phyloP scores from a whole-genome alignment of 2,797 vertebrate genomes.

The Tokudaia muenninki region DNA sequence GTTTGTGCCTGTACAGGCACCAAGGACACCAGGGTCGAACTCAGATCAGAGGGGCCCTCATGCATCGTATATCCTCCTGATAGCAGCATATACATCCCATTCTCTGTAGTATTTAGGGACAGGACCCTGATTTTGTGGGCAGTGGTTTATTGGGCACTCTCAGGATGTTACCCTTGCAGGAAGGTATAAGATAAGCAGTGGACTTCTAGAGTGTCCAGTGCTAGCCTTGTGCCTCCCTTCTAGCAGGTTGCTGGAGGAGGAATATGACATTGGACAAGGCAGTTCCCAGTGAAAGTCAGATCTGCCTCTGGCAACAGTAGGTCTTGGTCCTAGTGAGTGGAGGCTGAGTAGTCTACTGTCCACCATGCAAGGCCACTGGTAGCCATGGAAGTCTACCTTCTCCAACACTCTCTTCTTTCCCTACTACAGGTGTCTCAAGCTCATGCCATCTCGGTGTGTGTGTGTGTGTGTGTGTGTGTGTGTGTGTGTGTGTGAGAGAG shows the following conservation, averaged over 20 bases:
- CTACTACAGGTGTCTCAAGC: accelerated
- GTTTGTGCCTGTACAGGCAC: neutral
- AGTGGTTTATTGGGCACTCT: neutral
- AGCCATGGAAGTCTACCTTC: accelerated
- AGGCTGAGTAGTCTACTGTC: accelerated
- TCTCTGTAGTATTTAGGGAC: neutral
- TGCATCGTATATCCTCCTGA: accelerated
- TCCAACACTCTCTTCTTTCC: accelerated
- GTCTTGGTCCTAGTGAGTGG: no score
- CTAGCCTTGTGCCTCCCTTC: accelerated
- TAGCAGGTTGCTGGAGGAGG: neutral
- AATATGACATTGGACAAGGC: neutral
- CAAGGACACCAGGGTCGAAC: neutral
- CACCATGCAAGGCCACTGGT: accelerated
- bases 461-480: neutral
- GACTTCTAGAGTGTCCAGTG: accelerated
- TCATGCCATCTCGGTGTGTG: neutral
- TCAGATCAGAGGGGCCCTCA: neutral
- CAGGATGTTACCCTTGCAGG: no score
- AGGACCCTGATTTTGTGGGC: no score
- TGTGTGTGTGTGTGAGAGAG: neutral
- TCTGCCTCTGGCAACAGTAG: neutral
- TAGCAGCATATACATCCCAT: accelerated
- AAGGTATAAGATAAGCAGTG: no score
- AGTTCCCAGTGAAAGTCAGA: neutral